Conservation (phyloP, 2,113 vertebrate genomes). For the Galeopterus variegatus region DNA sequence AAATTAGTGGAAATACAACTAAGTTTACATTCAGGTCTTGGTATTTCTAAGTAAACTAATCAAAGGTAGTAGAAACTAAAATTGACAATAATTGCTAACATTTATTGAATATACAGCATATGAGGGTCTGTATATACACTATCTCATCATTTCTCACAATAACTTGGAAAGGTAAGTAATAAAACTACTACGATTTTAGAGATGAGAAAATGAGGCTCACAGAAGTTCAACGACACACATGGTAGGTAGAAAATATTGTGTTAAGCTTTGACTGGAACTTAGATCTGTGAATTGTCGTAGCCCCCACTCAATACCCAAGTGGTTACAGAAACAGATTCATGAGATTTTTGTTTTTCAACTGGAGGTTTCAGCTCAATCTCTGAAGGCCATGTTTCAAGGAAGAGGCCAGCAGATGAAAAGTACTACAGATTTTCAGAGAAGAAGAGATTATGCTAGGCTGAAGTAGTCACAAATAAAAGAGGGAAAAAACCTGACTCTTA, state of each 20-base stretch:
- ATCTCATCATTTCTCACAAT: not conserved
- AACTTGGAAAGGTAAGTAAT: not conserved
- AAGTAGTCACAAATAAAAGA: not conserved
- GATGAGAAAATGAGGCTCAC: not conserved
- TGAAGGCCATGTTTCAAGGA: not conserved
- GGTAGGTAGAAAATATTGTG: not conserved
- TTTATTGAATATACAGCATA: not conserved
- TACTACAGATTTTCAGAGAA: not conserved
- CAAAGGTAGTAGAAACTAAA: not conserved
- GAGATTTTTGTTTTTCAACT: not conserved
- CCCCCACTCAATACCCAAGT: not conserved
- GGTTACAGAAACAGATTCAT: not conserved
- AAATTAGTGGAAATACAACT: not conserved
- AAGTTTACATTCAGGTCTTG: not conserved
- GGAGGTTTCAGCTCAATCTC: not conserved
- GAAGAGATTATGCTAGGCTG: not conserved
- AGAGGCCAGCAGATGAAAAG: not conserved
- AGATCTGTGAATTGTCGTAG: not conserved
- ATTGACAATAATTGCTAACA: not conserved
- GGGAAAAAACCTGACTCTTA: not conserved
- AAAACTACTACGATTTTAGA: not conserved
- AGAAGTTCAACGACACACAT: not conserved
- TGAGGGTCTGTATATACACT: too few species aligned
- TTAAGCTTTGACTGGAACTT: not conserved
- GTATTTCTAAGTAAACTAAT: not conserved